Evolutionary conservation across 2,888 invertebrate genomes (phyloP), one percentile per base, ranked within the genome.

Genomic region (Encarsia formosa): DNA sequence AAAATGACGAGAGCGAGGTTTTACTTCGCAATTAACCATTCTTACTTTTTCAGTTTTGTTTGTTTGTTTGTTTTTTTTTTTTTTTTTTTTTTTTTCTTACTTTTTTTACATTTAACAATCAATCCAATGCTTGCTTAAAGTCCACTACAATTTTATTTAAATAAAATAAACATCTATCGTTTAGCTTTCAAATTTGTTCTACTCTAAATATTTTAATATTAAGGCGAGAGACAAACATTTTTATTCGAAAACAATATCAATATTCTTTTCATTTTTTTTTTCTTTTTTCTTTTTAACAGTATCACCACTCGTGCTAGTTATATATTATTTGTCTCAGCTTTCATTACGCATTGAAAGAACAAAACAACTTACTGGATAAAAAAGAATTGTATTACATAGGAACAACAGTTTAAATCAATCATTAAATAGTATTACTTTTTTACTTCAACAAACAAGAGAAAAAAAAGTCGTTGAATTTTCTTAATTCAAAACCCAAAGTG

Each of bases 91-190:
- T 6, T n/a, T 16, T 15, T 8, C 34, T 19, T 32, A 18, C n/a
- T 44, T 29, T 49, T 55, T 56, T 47, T 50, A 52, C 50, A 50
- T 47, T 56, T 35, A 52, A 56, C 48, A 50, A 53, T 48, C 34
- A 40, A 53, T 47, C 16, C 46, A 29, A 26, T 45, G 35, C 46
- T 47, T 44, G 39, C 34, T 39, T 26, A 24, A 44, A 56, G 49
- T 38, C 46, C 42, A 19, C 49, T 56, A 49, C 52, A 49, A 52
- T 31, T n/a, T n/a, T 52, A 48, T 41, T 49, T 24, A 22, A 49
- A 47, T 48, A 45, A 52, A 56, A 53, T 49, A 29, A 49, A 56
- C 42, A 49, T 34, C 46, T 48, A 52, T 45, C 26, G 15, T 31
- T 56, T 46, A 43, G n/a, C 26, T 49, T 39, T 42, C 24, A 39